Evolutionary conservation across 2,888 invertebrate species (phyloP).

Genomic region (Syrphus vitripennis): DNA sequence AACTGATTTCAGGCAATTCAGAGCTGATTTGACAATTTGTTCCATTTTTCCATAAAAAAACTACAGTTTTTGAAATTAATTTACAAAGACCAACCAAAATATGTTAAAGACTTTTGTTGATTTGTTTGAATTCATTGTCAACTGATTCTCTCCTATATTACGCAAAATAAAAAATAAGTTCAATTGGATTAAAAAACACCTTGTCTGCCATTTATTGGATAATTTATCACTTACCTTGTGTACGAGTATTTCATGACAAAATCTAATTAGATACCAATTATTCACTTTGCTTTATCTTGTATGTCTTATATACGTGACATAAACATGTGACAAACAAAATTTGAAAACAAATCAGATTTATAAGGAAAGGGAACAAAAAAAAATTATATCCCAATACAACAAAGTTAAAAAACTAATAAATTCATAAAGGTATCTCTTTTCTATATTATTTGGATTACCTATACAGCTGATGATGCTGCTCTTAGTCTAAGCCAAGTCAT

Average conservation of each 20-base stretch:
- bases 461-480: background rate
- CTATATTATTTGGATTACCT: conserved; percentile 5
- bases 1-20: no score
- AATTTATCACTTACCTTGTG: background rate
- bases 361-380: no score
- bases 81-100: no score
- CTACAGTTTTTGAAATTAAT: no score
- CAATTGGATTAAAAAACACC: background rate
- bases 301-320: conserved; percentile 24
- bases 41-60: no score
- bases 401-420: conserved; percentile 44
- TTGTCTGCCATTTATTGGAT: background rate
- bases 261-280: conserved; percentile 2
- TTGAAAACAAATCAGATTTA: background rate
- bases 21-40: no score
- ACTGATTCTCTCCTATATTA: no score
- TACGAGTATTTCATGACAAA: conserved; percentile 2
- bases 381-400: conserved; percentile 42
- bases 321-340: conserved; percentile 39
- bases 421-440: conserved; percentile 60
- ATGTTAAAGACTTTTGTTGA: no score
- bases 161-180: background rate
- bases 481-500: conserved; percentile 38
- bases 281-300: conserved; percentile 39
- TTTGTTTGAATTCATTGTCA: no score